A percentile compares a stretch with the other conserved stretches of the same genome.
Evolutionary conservation across 2,113 vertebrate species (phyloP).

Genomic region (Rostratula benghalensis): DNA sequence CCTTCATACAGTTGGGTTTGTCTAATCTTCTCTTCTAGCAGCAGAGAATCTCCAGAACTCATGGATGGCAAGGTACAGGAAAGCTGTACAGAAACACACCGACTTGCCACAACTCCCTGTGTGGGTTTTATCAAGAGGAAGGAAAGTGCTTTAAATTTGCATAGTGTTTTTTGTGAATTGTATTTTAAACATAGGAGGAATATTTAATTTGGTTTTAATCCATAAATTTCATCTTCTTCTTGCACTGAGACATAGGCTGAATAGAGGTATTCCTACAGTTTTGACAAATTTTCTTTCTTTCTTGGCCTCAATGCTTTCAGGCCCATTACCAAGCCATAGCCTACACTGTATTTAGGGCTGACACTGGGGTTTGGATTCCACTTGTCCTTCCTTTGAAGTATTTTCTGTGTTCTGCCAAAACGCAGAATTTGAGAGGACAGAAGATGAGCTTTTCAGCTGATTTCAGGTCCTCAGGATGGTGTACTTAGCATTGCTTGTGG

Average conservation of each 20-base stretch:
- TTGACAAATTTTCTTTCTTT: not conserved
- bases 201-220: not conserved
- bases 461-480: not conserved
- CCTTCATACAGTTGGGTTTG: not conserved
- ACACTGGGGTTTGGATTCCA: not conserved
- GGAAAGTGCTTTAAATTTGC: not conserved
- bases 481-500: not conserved
- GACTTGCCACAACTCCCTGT: not conserved
- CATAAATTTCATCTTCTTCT: not conserved
- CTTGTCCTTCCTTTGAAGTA: not conserved
- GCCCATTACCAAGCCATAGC: not conserved
- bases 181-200: not conserved
- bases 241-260: not conserved
- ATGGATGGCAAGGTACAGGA: not conserved
- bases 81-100: not conserved
- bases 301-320: not conserved
- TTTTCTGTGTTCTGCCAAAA: not conserved
- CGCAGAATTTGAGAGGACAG: not conserved
- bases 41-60: not conserved
- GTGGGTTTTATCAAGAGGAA: not conserved
- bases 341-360: not conserved
- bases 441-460: not conserved
- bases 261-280: not conserved
- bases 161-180: no score
- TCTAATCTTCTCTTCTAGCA: not conserved